phyloP scores from a whole-genome alignment of 1,140 invertebrate genomes.

The Steinernema khuongi region DNA sequence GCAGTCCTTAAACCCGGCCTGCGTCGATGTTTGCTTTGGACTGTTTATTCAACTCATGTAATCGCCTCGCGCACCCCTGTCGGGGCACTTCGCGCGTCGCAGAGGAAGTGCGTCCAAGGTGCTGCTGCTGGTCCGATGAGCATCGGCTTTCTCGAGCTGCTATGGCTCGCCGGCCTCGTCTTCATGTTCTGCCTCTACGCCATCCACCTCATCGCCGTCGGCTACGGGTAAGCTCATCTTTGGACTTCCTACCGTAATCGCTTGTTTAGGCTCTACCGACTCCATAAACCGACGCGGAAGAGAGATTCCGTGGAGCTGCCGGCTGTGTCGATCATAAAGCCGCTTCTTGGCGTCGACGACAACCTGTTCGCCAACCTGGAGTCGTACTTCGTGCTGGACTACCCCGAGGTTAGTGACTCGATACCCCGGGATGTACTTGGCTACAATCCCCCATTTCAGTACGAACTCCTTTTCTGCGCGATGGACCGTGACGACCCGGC shows the following conservation, averaged over 20 bases:
- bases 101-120: neutral
- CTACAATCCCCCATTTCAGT: constrained; percentile 64
- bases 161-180: constrained; percentile 27
- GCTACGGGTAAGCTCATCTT: constrained; percentile 48
- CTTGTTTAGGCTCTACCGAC: constrained; percentile 23
- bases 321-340: constrained; percentile 90
- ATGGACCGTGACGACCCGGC: constrained; percentile 86
- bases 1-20: too few relatives aligned
- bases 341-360: constrained; percentile 86
- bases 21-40: neutral
- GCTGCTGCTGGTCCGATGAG: neutral
- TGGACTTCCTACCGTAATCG: neutral
- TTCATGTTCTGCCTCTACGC: constrained; percentile 53
- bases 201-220: constrained; percentile 49
- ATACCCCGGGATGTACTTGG: constrained; percentile 21
- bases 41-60: constrained; percentile 15
- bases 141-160: neutral
- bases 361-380: constrained; percentile 88
- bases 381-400: constrained; percentile 90
- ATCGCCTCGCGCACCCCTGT: constrained; percentile 5
- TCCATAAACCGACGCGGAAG: constrained; percentile 35
- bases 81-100: neutral
- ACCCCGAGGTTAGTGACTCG: constrained; percentile 70
- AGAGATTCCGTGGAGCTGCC: constrained; percentile 60
- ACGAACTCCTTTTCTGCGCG: constrained; percentile 91